Evolutionary conservation across 2,888 invertebrate species (phyloP), one percentile per base, ranked within the genome.

Genomic region (Athetis lepigone): DNA sequence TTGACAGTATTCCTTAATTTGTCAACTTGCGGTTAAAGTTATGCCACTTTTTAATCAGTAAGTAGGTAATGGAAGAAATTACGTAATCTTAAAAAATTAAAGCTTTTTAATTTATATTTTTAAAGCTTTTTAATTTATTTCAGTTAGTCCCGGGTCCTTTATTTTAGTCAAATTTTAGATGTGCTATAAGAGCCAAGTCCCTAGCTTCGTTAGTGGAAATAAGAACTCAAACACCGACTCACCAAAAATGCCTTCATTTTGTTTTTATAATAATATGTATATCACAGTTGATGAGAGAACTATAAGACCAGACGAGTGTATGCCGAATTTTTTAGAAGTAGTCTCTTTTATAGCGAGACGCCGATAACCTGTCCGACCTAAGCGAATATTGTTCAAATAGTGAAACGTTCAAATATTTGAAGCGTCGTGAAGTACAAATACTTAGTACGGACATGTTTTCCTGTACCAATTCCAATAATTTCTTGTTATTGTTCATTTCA

Each of bases 241-340:
- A 89, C 89, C 88, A 84, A 47, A 71, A 82, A 75, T 42, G 76
- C 60, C 81, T 81, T 89, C 89, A 89, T 89, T 52, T 63, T 87
- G 59, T 63, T 57, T 21, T n/a, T n/a, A n/a, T n/a, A 52, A 43
- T 65, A 70, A 51, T 70, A n/a, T n/a, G n/a, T n/a, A n/a, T n/a
- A 78, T 71, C 62, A 74, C 71, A 66, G 64, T 57, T 52, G 64
- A 63, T 58, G 55, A 57, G 52, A 46, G 40, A 56, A 57, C 46
- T 52, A 47, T 58, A 62, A 37, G 50, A 63, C 21, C 25, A 45
- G 40, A 64, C 51, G 63, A 37, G 52, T 42, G 36, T 64, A 64
- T 79, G 76, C 40, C 29, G 49, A 56, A n/a, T 40, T 63, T 71
- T 77, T 81, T 59, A 46, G 27, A 51, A 42, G 56, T 40, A 21